Evolutionary conservation across 2,797 vertebrate genomes (phyloP), one percentile per base, ranked within the genome.

Genomic region (Mastacembelus armatus): DNA sequence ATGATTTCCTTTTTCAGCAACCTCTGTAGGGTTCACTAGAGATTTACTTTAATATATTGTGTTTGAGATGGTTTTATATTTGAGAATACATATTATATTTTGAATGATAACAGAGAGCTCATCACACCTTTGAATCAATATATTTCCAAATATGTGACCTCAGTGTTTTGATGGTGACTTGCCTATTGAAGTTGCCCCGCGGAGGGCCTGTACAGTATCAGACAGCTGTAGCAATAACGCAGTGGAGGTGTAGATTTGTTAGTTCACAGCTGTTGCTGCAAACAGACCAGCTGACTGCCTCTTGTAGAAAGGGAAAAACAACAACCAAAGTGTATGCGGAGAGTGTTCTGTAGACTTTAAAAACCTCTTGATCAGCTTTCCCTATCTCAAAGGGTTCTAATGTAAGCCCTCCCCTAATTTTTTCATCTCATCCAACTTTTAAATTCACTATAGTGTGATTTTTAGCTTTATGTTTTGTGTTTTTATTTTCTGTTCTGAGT

Each of bases 1-100:
- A 48, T 48, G 33, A 64, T 65, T 78, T 70, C 26, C 50, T 81
- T 66, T 84, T 62, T 71, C 56, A 56, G 48, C 7, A 21, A 75
- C 81, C 24, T 52, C 57, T 47, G 39, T 56, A 62, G 81, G 36
- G 24, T 66, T 80, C 45, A 68, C 47, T 59, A 74, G 58, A 84
- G 81, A 74, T 81, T 85, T 74, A 71, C 71, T 81, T 79, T 71
- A 82, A 83, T 84, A 83, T 77, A 72, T 83, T 79, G 61, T 57
- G 68, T 85, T 85, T 85, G 59, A 87, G 76, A 88, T 66, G 45
- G 86, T 88, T 91, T 88, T 89, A 80, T 84, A 87, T 82, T 82
- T 82, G 50, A 81, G 77, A 78, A 69, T 48, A 75, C 50, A 58
- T 79, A 74, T 79, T 85, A 75, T 84, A 88, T 89, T 90, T 90